Base-by-base conservation (phyloP, 2,888 invertebrate species). In the Zeuzera pyrina region DNA sequence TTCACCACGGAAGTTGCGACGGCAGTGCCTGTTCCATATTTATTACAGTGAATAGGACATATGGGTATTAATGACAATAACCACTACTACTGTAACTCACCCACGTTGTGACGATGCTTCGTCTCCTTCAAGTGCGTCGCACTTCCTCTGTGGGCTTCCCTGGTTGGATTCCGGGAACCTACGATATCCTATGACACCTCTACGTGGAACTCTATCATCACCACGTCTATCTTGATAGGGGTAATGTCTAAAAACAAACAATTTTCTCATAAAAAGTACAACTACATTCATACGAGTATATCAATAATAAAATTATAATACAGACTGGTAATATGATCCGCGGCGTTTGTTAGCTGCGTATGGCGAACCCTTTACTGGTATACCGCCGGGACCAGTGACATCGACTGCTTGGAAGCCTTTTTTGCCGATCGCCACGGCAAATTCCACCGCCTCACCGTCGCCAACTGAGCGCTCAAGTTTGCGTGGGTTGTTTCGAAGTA, bases 391-490 rank as follows among this genome's bases (percentile, higher is more conserved):
- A 37, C 98, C 98, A 49, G 98, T 98, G 43, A 99, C 98, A 74
- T 96, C 96, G 57, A 97, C 94, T 51, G 98, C 98, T 83, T 98
- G 98, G 64, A 94, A 96, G 56, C 98, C 98, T 83, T 95, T 96
- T 78, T 97, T 97, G 57, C 98, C 98, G 73, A 95, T 95, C 56
- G 98, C 98, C 61, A 98, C 98, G 86, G 97, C 98, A 85, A 98
- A 98, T 83, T 98, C 97, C 56, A 98, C 98, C 57, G 92, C 89
- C 86, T 98, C 98, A 49, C 97, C 97, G 86, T 98, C 98, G 61
- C 97, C 98, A 56, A 99, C 97, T 79, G 97, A 97, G 73, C 98
- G 92, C 71, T 98, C 96, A 72, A 95, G 95, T 86, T 99, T 99
- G 71, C 94, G 93, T 49, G 98, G 98, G 84, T 99, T 99, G 88